These are phyloP conservation scores for Agapornis canus DNA, from an alignment of 2,797 vertebrate species.

Conservation along the genomic window DNA sequence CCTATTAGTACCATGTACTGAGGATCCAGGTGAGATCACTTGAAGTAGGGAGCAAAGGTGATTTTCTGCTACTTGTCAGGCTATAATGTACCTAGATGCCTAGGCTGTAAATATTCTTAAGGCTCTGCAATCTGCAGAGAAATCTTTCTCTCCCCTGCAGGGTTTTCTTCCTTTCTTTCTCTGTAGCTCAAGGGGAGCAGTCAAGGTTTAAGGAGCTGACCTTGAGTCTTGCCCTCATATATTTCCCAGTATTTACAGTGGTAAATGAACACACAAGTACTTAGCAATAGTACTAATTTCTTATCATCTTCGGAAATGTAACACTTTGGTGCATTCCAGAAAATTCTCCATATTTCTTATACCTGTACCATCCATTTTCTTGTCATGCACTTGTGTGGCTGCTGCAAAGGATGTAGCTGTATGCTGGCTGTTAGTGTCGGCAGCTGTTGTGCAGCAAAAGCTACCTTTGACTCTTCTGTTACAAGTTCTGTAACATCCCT, in stretches of 20 bases:
- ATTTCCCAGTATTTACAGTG: not conserved
- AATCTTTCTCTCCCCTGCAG: not conserved
- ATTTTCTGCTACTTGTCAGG: slow-evolving; percentile 22
- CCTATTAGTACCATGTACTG: not conserved
- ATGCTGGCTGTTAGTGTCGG: not conserved
- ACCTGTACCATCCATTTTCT: not conserved
- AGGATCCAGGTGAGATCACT: slow-evolving; percentile 25
- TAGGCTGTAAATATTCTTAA: not conserved
- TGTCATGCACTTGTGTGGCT: not conserved
- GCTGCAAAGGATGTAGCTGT: not conserved
- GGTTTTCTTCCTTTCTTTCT: not conserved
- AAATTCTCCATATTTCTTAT: not conserved
- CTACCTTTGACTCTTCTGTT: not conserved
- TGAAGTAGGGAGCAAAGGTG: not conserved
- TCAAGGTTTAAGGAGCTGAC: not conserved
- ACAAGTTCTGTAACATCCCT: not conserved
- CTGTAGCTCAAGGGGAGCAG: not conserved
- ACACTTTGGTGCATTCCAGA: not conserved
- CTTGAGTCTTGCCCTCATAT: not conserved
- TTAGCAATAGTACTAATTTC: not conserved
- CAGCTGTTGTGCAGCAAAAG: not conserved
- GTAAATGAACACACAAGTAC: not conserved
- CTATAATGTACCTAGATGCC: not conserved
- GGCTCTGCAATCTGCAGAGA: not conserved
- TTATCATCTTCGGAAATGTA: not conserved